These are phyloP conservation scores for Parnassius apollo DNA, from an alignment of 2,888 invertebrate species.

Conservation along the genomic window DNA sequence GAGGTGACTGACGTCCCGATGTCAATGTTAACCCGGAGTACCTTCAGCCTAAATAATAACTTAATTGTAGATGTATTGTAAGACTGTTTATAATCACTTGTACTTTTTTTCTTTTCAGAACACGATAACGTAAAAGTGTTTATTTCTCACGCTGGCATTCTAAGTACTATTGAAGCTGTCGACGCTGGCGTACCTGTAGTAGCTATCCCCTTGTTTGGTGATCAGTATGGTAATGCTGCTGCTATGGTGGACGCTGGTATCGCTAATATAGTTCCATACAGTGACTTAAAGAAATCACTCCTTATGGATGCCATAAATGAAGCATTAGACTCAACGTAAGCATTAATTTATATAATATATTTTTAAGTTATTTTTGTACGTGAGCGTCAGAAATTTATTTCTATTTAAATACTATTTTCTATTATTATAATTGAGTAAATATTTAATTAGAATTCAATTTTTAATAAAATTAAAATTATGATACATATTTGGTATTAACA, in stretches of 20 bases:
- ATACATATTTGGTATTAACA: too few species aligned
- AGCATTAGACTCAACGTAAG: constrained; percentile 81
- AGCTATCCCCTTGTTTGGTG: constrained; percentile 86
- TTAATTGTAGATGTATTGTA: too few species aligned
- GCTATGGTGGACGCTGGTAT: constrained; percentile 82
- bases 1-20: too few species aligned
- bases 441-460: too few species aligned
- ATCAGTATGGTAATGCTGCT: constrained; percentile 85
- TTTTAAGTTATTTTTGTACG: too few species aligned
- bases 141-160: constrained; percentile 84
- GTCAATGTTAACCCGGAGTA: too few species aligned
- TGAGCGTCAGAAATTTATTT: too few species aligned
- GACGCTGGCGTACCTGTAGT: constrained; percentile 85
- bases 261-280: constrained; percentile 80
- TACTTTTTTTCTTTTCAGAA: constrained; percentile 61
- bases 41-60: too few species aligned
- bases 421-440: too few species aligned
- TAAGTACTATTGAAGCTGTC: constrained; percentile 85
- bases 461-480: too few species aligned
- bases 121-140: constrained; percentile 85
- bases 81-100: too few species aligned
- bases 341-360: constrained; percentile 20
- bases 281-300: constrained; percentile 78
- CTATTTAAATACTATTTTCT: too few species aligned
- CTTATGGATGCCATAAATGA: constrained; percentile 79